phyloP scores from a whole-genome alignment of 2,888 invertebrate genomes.

The Ophion ventricosus region DNA sequence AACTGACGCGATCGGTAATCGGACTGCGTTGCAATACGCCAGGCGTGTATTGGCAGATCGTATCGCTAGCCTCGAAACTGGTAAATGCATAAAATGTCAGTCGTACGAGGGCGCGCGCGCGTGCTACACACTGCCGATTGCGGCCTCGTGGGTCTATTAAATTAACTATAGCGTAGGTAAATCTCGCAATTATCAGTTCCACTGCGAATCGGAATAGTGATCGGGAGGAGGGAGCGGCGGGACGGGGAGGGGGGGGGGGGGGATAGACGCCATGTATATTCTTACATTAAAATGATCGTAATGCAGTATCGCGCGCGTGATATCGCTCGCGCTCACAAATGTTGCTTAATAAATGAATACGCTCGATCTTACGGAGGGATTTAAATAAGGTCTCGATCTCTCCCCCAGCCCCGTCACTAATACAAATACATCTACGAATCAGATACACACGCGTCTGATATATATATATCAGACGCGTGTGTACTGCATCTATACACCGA shows the following conservation, averaged over 20 bases:
- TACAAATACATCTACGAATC: background rate
- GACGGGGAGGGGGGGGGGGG: background rate
- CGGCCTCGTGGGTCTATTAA: slow-evolving; percentile 57
- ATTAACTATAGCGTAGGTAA: slow-evolving; percentile 45
- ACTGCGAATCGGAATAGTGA: slow-evolving; percentile 22
- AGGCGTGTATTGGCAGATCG: slow-evolving; percentile 38
- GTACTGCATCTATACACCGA: background rate
- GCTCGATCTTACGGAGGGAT: slow-evolving; percentile 46
- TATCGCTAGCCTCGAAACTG: slow-evolving; percentile 53
- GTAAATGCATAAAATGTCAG: slow-evolving; percentile 56
- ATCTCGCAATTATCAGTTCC: slow-evolving; percentile 50
- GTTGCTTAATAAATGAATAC: slow-evolving; percentile 55
- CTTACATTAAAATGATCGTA: slow-evolving; percentile 52
- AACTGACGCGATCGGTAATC: background rate
- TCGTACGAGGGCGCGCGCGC: slow-evolving; percentile 16
- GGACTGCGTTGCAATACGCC: background rate
- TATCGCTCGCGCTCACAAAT: slow-evolving; percentile 54
- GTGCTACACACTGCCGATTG: slow-evolving; percentile 14
- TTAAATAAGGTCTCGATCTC: slow-evolving; percentile 21
- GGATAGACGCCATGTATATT: background rate
- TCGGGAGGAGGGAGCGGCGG: slow-evolving; percentile 11
- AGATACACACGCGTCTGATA: no score
- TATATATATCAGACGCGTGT: background rate
- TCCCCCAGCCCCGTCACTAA: background rate
- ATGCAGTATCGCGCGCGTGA: slow-evolving; percentile 43